A percentile compares a stretch with the other conserved stretches of the same genome.
phyloP scores from a whole-genome alignment of 2,888 invertebrate genomes.

The Melitaea athalia region DNA sequence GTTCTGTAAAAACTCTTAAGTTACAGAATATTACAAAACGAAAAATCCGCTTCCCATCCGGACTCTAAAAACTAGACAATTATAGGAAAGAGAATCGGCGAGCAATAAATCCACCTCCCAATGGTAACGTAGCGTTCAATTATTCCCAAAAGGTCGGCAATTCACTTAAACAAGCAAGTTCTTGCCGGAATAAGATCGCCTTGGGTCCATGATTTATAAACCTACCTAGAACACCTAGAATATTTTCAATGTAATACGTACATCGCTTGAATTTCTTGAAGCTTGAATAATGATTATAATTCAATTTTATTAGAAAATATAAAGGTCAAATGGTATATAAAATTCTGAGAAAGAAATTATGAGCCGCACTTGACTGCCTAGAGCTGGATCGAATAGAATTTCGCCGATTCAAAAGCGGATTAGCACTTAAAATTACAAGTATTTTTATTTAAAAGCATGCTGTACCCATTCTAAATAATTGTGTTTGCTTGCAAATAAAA shows the following conservation, averaged over 20 bases:
- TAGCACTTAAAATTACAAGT: no score
- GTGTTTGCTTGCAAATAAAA: no score
- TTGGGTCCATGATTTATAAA: slow-evolving; percentile 50
- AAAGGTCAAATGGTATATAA: no score
- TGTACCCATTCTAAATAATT: no score
- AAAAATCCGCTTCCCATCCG: neutral
- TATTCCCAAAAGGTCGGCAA: slow-evolving; percentile 59
- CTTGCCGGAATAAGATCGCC: slow-evolving; percentile 49
- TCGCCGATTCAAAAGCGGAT: no score
- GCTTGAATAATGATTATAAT: neutral
- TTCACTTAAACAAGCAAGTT: slow-evolving; percentile 63
- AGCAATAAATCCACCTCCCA: slow-evolving; percentile 27
- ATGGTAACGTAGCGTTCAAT: slow-evolving; percentile 47
- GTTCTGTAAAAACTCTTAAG: neutral
- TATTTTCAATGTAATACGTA: neutral
- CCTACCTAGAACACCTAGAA: slow-evolving; percentile 12
- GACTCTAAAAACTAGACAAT: slow-evolving; percentile 20
- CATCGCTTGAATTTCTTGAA: neutral
- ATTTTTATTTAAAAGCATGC: no score
- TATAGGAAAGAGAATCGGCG: slow-evolving; percentile 26
- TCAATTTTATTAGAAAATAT: no score
- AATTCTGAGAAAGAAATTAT: no score
- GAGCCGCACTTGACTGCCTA: no score
- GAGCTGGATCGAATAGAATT: no score
- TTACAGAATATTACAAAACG: neutral